Base-by-base conservation (phyloP, 2,888 invertebrate species). In the Synergus gifuensis region DNA sequence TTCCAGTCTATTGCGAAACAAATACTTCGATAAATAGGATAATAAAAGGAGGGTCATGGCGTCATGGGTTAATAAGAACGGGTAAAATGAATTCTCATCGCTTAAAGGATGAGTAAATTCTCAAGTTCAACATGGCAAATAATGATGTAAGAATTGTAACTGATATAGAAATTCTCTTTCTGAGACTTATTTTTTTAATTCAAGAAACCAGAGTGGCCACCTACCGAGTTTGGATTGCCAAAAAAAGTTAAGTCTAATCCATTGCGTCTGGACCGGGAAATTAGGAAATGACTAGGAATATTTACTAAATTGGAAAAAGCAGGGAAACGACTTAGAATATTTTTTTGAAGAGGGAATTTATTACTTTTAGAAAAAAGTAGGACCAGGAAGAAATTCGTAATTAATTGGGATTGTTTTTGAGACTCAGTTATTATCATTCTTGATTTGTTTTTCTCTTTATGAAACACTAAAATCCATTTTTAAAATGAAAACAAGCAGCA, bases 41-140 rank as follows among this genome's bases (percentile, higher is more conserved):
- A 73, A 73, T 73, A 73, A 73, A 73, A 73, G 16, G 0, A n/a
- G 73, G 40, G 36, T 36, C 40, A 54, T 73, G 54, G 73, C 18
- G 36, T 36, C 40, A 54, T 73, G 54, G 73, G 73, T 40, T 58
- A 73, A 73, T 28, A 54, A n/a, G 49, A 73, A n/a, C n/a, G 36
- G n/a, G n/a, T 73, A 42, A 0, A 11, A 36, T 49, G 28, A 49
- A 73, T 49, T 40, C 54, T 58, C 73, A 73, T 54, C 54, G 49
- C n/a, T 28, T 9, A 28, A 54, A 12, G 11, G 16, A 18, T 42
- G 42, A 66, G 66, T 2, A 16, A 8, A 66, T 42, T 66, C 4
- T 62, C 18, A 58, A 58, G 18, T 58, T 58, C 18, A 18, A 18
- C 58, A 18, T 18, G 9, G 9, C 8, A 58, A 18, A 58, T 58